phyloP scores from a whole-genome alignment of 2,797 vertebrate species.

The Kryptopterus vitreolus region DNA sequence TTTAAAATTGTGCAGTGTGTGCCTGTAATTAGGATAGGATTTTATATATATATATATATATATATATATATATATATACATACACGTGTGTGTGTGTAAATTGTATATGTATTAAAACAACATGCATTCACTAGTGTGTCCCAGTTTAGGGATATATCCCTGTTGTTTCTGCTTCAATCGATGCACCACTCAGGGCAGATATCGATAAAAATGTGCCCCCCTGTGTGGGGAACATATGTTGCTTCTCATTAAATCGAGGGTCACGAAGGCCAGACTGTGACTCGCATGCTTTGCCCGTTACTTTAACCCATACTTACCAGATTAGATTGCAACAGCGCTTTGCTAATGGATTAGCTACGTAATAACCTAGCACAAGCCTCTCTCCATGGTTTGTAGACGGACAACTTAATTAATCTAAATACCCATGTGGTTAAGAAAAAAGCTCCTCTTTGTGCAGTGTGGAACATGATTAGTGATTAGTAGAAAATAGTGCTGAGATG shows the following conservation, averaged over 20 bases:
- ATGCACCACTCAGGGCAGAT: conserved; percentile 13
- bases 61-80: background rate
- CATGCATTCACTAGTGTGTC: background rate
- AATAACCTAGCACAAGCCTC: conserved; percentile 27
- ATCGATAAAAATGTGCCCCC: conserved; percentile 26
- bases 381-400: conserved; percentile 27
- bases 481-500: conserved; percentile 31
- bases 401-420: conserved; percentile 49
- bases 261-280: conserved; percentile 37
- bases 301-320: conserved; percentile 17
- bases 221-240: conserved; percentile 13
- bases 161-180: conserved; percentile 22
- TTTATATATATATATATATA: background rate
- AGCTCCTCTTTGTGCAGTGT: conserved; percentile 4
- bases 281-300: conserved; percentile 22
- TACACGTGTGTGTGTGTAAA: background rate
- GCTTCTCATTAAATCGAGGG: conserved; percentile 41
- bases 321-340: conserved; percentile 17
- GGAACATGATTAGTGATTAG: conserved; percentile 46
- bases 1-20: conserved; percentile 2
- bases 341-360: conserved; percentile 42
- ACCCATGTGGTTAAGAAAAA: conserved; percentile 26
- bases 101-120: background rate
- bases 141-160: background rate
- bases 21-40: background rate